Evolutionary conservation across 1,140 invertebrate species (phyloP).

Genomic region (Triops longicaudatus): DNA sequence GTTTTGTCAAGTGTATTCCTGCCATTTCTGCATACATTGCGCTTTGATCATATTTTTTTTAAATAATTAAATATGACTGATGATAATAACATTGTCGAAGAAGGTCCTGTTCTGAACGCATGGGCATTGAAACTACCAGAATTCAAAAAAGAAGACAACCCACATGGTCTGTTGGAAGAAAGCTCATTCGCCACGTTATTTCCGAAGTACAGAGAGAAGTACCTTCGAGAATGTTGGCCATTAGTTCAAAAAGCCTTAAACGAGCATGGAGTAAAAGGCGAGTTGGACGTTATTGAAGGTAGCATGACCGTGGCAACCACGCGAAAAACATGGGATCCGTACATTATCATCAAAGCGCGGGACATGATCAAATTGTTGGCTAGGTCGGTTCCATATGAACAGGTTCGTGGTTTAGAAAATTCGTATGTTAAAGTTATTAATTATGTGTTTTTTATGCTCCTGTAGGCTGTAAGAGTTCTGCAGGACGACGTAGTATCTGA

Average conservation of each 20-base stretch:
- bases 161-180: slow-evolving; percentile 64
- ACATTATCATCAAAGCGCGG: slow-evolving; percentile 90
- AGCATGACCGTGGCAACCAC: slow-evolving; percentile 92
- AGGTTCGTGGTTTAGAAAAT: slow-evolving; percentile 38
- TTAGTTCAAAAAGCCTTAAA: slow-evolving; percentile 76
- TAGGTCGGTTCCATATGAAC: slow-evolving; percentile 93
- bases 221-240: slow-evolving; percentile 92
- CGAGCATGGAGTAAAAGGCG: slow-evolving; percentile 72
- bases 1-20: no score
- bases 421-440: no score
- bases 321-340: slow-evolving; percentile 97
- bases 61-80: background rate
- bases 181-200: slow-evolving; percentile 73
- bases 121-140: slow-evolving; percentile 82
- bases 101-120: slow-evolving; percentile 63
- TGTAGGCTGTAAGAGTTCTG: slow-evolving; percentile 61
- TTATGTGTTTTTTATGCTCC: no score
- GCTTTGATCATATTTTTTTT: background rate
- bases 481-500: slow-evolving; percentile 87
- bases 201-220: slow-evolving; percentile 92
- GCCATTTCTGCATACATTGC: background rate
- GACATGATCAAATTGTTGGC: slow-evolving; percentile 94
- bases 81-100: background rate
- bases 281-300: slow-evolving; percentile 91
- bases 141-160: slow-evolving; percentile 86